Base-by-base conservation (phyloP, 2,113 vertebrate genomes). In the Equus przewalskii region DNA sequence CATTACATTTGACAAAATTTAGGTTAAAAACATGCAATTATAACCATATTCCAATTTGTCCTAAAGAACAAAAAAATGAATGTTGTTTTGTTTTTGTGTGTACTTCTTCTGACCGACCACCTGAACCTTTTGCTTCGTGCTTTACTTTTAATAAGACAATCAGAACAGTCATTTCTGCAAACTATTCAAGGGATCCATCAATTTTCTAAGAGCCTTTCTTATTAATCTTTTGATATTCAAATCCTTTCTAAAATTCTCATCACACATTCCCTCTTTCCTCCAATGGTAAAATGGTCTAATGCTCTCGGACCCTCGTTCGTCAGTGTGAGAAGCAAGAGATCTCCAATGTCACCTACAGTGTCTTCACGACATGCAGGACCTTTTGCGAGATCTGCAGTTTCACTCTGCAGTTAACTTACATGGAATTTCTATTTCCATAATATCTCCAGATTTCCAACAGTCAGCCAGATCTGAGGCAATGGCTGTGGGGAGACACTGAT, bases 101-200 rank as follows among this genome's bases (percentile, higher is more conserved):
- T n/a, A 75, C 6, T 60, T 65, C 86, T 82, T 78, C 87, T 80
- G 51, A 96, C 33, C 44, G 91, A 56, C 11, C 60, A 69, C 11
- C 46, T 24, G 26, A 75, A 72, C 46, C 26, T 78, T 73, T 76
- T 36, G 24, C n/a, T 96, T 78, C 44, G 30, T 51, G 28, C 75
- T 76, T 94, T 83, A 24, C 21, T 95, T 92, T 80, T 79, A 19
- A 15, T 54, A 94, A 67, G 56, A 95, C 30, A 64, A 62, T 21
- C 76, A 72, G 60, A 91, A 98, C 91, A 80, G 41, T 91, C n/a
- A 2, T 21, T 83, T 94, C 36, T 69, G n/a, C 7, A 89, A 92
- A 94, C 10, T n/a, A n/a, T 41, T 82, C 41, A 67, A 92, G 51
- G 79, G 30, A 24, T 73, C 54, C 46, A 65, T 49, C 46, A 41